Conservation (phyloP, 35 echinoderm and acorn worm genomes). For the Lytechinus pictus region DNA sequence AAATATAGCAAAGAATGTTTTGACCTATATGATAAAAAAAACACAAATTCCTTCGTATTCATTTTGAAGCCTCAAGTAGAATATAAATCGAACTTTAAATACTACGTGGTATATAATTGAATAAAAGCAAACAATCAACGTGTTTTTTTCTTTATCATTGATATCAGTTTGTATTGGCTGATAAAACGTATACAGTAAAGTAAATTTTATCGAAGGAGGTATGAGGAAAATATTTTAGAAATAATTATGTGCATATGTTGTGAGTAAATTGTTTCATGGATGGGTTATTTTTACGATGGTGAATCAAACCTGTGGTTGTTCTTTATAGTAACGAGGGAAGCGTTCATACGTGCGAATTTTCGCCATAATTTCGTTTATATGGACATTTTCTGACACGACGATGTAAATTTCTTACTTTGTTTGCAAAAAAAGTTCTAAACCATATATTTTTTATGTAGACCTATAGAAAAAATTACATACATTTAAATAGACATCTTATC, state of each 20-base stretch:
- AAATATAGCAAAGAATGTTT: too few relatives aligned
- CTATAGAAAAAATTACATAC: too few relatives aligned
- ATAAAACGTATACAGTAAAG: background rate
- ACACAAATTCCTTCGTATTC: too few relatives aligned
- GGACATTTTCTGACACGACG: background rate
- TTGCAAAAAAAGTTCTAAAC: background rate
- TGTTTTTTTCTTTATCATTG: too few relatives aligned
- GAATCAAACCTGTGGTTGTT: slow-evolving; percentile 1
- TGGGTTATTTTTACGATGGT: background rate
- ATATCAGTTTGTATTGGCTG: too few relatives aligned
- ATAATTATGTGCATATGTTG: background rate
- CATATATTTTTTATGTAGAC: too few relatives aligned
- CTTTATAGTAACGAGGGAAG: background rate
- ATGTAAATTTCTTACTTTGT: background rate
- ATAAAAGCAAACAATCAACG: too few relatives aligned
- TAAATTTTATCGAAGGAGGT: background rate
- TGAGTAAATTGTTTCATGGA: background rate
- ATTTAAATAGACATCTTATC: too few relatives aligned
- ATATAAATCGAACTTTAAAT: too few relatives aligned
- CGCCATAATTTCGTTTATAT: background rate
- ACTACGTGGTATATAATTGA: too few relatives aligned
- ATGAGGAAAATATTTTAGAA: background rate
- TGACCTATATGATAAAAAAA: too few relatives aligned
- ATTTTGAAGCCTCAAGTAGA: too few relatives aligned
- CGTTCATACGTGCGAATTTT: background rate